These are phyloP conservation scores for Platysternon megacephalum DNA, from an alignment of 2,113 vertebrate genomes.

Conservation along the genomic window DNA sequence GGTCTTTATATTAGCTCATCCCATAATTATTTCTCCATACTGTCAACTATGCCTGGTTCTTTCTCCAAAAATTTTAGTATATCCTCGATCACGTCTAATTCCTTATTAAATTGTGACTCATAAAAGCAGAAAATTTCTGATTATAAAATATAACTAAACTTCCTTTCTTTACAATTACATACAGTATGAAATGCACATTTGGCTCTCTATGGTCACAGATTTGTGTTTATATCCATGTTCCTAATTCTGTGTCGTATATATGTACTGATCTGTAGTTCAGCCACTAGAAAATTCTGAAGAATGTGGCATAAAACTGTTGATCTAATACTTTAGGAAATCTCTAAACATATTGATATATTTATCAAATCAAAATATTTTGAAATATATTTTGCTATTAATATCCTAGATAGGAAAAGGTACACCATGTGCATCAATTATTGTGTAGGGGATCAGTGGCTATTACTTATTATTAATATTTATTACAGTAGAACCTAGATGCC, in stretches of 20 bases:
- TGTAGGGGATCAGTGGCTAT: neutral
- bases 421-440: neutral
- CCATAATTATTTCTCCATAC: conserved; percentile 37
- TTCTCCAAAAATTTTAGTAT: neutral
- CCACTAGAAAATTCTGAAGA: neutral
- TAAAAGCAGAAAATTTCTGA: neutral
- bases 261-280: neutral
- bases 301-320: neutral
- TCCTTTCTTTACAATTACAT: neutral
- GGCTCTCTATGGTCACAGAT: neutral
- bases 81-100: conserved; percentile 15
- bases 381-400: neutral
- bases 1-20: conserved; percentile 27
- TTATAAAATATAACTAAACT: neutral
- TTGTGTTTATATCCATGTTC: neutral
- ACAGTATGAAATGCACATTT: neutral
- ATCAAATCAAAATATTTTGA: neutral
- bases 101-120: conserved; percentile 35
- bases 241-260: neutral
- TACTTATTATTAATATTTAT: neutral
- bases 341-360: neutral
- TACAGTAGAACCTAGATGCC: neutral
- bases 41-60: neutral
- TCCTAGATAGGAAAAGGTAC: neutral
- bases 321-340: neutral